Percentiles rank a stretch among this genome's conserved stretches.
phyloP scores from a whole-genome alignment of 1,140 invertebrate species.

The Bacillus rossius region DNA sequence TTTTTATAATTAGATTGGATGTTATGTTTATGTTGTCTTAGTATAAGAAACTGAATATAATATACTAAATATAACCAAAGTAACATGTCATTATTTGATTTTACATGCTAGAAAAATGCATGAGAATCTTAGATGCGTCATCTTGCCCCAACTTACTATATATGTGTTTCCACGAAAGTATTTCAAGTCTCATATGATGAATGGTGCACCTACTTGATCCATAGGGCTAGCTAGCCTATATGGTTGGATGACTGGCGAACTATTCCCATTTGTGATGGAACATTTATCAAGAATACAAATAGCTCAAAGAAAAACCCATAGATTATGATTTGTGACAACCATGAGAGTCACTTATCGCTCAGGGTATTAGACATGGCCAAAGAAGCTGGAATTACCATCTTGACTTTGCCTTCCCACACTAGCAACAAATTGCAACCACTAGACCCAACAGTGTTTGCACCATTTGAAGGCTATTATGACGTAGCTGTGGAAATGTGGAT shows the following conservation, averaged over 20 bases:
- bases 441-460: conserved; percentile 26
- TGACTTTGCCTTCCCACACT: not conserved
- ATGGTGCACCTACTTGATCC: conserved; percentile 9
- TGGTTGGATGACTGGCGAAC: conserved; percentile 18
- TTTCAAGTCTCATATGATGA: conserved; percentile 9
- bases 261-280: conserved; percentile 8
- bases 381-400: conserved; percentile 15
- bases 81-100: no score
- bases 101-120: no score
- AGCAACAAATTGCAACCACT: not conserved
- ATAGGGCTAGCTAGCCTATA: conserved; percentile 7
- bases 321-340: conserved; percentile 23
- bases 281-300: conserved; percentile 13
- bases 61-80: no score
- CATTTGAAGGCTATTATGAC: conserved; percentile 34
- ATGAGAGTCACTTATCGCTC: conserved; percentile 18
- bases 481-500: conserved; percentile 24
- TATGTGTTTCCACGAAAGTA: no score
- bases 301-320: conserved; percentile 6
- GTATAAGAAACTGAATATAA: no score
- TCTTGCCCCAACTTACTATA: no score
- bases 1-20: no score
- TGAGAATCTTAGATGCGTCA: no score
- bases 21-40: no score
- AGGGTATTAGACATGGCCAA: conserved; percentile 9